These are phyloP conservation scores for Falcunculus frontatus DNA, from an alignment of 2,113 vertebrate species.

Conservation along the genomic window DNA sequence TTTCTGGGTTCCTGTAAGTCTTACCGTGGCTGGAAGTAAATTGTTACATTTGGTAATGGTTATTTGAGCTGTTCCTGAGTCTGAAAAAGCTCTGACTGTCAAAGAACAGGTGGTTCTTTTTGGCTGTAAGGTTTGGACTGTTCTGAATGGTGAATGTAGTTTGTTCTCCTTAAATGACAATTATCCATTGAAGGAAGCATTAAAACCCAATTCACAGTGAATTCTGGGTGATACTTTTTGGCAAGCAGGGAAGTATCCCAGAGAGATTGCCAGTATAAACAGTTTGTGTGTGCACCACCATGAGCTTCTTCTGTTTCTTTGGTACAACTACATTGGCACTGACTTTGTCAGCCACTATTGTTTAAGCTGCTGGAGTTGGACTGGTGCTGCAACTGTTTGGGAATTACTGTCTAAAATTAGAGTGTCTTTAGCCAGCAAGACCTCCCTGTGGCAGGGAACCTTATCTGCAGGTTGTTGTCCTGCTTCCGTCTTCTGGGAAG, in stretches of 20 bases:
- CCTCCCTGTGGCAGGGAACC: not conserved
- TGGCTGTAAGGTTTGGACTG: not conserved
- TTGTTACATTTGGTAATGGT: not conserved
- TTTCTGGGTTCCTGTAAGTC: not conserved
- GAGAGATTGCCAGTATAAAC: not conserved
- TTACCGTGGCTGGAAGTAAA: not conserved
- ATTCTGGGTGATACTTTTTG: not conserved
- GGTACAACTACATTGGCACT: not conserved
- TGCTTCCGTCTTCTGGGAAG: not conserved
- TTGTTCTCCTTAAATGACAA: not conserved
- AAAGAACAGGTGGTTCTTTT: not conserved
- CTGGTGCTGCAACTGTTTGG: not conserved
- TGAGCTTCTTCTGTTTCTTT: not conserved
- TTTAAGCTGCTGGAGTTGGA: not conserved
- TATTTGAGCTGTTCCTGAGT: not conserved
- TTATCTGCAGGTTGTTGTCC: not conserved
- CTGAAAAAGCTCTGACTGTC: not conserved
- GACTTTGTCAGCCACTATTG: not conserved
- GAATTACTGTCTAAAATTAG: not conserved
- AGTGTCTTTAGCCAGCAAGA: not conserved
- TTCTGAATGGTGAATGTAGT: not conserved
- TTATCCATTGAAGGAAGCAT: not conserved
- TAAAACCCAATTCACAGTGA: not conserved
- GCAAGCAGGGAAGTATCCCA: not conserved
- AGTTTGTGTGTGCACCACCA: fast-evolving